Base-by-base conservation (phyloP, 2,797 vertebrate genomes). In the Thalassophryne amazonica region DNA sequence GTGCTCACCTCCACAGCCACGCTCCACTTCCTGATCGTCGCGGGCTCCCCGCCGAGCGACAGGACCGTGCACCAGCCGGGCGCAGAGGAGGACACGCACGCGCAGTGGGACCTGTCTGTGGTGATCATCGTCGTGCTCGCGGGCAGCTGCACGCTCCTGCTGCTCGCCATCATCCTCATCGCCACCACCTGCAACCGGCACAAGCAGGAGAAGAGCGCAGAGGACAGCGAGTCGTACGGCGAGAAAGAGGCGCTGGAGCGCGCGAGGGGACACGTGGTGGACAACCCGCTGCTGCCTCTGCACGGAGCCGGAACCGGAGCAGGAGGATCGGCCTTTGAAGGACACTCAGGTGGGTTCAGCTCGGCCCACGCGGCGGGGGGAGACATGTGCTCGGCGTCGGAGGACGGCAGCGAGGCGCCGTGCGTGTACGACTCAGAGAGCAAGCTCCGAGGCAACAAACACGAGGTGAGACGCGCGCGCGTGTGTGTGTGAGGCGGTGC, bases 121-220 rank as follows among this genome's bases (percentile, higher is more conserved):
- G 93, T 98, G 0, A 93, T 98, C 19, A 98, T 98, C 76, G 91
- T 96, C 0, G 90, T 98, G 34, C 87, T 98, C 25, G 96, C 96
- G 0, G 96, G 95, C 22, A 98, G 96, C 89, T 98, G 96, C 88
- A 94, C 96, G 1, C 88, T 98, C 58, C 91, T 98, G 32, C 91
- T 98, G 66, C 91, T 94, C 35, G 95, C 96, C 76, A 98, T 98
- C 80, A 94, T 98, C 84, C 90, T 96, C 67, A 98, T 98, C 0
- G 96, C 95, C 66, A 96, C 96, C 77, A 95, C 94, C 54, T 98
- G 95, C 91, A 95, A 93, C 80, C 88, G 90, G 43, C 92, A 91
- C 56, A 94, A 91, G 72, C 90, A 88, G 39, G 92, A 93, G 72
- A 95, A 93, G 58, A 83, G 78, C 65, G 86, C 43, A 5, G 91